These are phyloP conservation scores for Diglossa cyanea DNA, from an alignment of 2,797 vertebrate genomes.

Conservation along the genomic window DNA sequence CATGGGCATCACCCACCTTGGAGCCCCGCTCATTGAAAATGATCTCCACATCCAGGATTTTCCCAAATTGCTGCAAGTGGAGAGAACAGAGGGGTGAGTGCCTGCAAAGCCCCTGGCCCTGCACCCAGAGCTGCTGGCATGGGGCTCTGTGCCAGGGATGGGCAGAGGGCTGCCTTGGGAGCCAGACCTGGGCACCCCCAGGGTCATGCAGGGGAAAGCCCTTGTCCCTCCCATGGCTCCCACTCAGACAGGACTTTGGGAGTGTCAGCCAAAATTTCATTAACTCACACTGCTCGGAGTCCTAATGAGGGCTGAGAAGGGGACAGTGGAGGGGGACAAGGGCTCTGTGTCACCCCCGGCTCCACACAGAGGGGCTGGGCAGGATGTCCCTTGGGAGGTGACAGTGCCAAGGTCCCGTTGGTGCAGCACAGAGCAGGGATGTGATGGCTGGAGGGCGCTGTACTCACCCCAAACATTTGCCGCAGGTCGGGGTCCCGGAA, in stretches of 20 bases:
- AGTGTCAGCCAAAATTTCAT: not conserved
- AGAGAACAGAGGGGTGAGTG: constrained; percentile 28
- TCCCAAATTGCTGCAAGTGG: constrained; percentile 91
- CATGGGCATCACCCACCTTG: constrained; percentile 85
- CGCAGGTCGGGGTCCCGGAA: constrained; percentile 96
- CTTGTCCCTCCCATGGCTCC: not conserved
- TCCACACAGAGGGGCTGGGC: rapidly evolving
- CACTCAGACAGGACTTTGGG: not conserved
- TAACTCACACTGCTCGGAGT: not conserved
- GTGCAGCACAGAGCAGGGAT: rapidly evolving
- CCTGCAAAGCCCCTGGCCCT: not conserved
- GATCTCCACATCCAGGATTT: constrained; percentile 97
- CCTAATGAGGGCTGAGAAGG: not conserved
- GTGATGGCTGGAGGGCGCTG: rapidly evolving
- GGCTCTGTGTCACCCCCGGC: not conserved
- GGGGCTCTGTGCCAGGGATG: not conserved
- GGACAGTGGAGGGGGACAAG: not conserved
- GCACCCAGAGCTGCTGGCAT: not conserved
- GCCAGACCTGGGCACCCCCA: rapidly evolving
- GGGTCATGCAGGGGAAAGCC: not conserved
- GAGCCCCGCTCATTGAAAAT: constrained; percentile 98
- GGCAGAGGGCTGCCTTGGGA: not conserved
- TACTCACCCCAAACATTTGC: constrained; percentile 98
- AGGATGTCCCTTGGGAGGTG: not conserved
- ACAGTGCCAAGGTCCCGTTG: not conserved